Percentiles rank a stretch among this genome's conserved stretches.
Conservation (phyloP, 2,113 vertebrate species). For the Phylloscopus trochiloides region DNA sequence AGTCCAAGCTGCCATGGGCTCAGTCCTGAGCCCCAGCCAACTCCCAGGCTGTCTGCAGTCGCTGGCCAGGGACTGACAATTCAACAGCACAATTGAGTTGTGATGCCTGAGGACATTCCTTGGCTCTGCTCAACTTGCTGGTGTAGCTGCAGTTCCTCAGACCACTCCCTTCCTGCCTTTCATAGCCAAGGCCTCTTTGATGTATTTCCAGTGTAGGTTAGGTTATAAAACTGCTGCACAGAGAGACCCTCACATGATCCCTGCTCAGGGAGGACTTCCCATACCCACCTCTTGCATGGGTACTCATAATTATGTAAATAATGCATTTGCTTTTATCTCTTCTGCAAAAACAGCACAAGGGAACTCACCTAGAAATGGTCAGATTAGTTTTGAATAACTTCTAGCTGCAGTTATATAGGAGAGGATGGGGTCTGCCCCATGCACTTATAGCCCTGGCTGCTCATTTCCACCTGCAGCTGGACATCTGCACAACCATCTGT, state of each 20-base stretch:
- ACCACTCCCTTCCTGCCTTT: slow-evolving; percentile 58
- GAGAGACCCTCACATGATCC: background rate
- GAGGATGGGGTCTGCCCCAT: background rate
- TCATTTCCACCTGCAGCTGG: background rate
- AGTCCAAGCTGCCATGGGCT: background rate
- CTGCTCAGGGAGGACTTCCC: background rate
- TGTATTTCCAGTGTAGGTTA: slow-evolving; percentile 15
- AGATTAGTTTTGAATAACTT: background rate
- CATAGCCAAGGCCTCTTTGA: slow-evolving; percentile 29
- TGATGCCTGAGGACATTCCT: slow-evolving; percentile 41
- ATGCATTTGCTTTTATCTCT: background rate
- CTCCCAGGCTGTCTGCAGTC: background rate
- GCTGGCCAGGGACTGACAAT: background rate
- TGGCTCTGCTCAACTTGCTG: slow-evolving; percentile 7
- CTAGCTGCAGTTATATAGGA: background rate
- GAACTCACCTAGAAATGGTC: background rate
- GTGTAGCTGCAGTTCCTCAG: slow-evolving; percentile 43
- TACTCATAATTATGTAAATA: background rate
- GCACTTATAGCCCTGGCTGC: background rate
- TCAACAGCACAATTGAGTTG: slow-evolving; percentile 2
- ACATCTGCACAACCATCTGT: background rate
- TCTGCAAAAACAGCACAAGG: background rate
- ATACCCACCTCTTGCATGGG: background rate
- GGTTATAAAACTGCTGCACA: background rate
- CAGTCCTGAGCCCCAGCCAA: background rate